Evolutionary conservation across 2,888 invertebrate species (phyloP).

Genomic region (Diarsia dahlii): DNA sequence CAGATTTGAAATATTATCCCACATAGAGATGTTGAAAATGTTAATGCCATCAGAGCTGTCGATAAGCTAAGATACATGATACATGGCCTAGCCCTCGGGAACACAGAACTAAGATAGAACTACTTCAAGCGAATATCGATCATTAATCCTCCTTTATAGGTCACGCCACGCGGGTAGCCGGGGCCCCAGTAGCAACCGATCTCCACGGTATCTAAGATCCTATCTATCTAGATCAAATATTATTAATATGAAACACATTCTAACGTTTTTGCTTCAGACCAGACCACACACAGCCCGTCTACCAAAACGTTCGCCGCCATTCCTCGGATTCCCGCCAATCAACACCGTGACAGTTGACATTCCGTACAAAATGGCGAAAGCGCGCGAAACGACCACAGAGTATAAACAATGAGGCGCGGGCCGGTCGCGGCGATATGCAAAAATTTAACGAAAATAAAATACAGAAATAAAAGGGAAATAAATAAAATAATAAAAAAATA

Average conservation of each 20-base stretch:
- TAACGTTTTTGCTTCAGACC: constrained; percentile 65
- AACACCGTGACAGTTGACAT: constrained; percentile 82
- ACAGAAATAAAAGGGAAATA: constrained; percentile 85
- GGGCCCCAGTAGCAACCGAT: constrained; percentile 33
- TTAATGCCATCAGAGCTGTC: constrained; percentile 46
- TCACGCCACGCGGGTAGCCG: constrained; percentile 38
- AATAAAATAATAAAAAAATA: constrained; percentile 88
- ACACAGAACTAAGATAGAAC: constrained; percentile 14
- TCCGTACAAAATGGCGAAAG: constrained; percentile 79
- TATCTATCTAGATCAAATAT: constrained; percentile 57
- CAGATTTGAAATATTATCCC: constrained; percentile 4
- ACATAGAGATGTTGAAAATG: constrained; percentile 28
- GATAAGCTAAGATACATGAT: constrained; percentile 55
- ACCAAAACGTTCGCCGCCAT: constrained; percentile 69
- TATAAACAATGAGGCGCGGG: constrained; percentile 69
- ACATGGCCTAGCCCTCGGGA: constrained; percentile 41
- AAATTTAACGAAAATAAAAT: constrained; percentile 87
- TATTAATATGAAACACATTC: constrained; percentile 52
- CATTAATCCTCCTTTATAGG: constrained; percentile 59
- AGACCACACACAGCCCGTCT: constrained; percentile 73
- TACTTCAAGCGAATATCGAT: constrained; percentile 52
- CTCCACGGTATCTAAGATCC: constrained; percentile 45
- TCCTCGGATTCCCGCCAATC: constrained; percentile 74
- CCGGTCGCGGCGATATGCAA: constrained; percentile 82
- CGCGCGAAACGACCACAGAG: constrained; percentile 76